These are phyloP conservation scores for Rhynchopsitta pachyrhyncha DNA, from an alignment of 2,113 vertebrate genomes.

Conservation along the genomic window DNA sequence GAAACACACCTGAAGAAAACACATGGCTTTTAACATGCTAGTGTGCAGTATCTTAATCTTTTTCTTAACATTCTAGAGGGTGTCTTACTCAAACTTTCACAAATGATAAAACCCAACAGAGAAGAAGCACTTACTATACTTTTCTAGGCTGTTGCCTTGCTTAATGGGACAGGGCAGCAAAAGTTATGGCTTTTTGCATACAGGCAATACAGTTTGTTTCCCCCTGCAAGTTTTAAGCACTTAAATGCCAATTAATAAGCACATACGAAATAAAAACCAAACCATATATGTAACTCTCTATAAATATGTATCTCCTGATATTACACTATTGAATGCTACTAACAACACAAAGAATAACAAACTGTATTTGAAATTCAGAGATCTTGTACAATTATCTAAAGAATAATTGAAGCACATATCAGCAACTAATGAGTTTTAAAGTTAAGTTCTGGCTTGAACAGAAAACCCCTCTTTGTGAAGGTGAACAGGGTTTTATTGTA, in stretches of 20 bases:
- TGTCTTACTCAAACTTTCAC: background rate
- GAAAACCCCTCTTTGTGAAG: background rate
- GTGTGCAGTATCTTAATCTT: background rate
- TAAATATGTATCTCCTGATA: background rate
- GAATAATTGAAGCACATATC: fast-evolving
- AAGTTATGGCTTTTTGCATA: background rate
- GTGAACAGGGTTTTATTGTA: background rate
- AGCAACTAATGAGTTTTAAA: background rate
- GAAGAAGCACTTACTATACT: slow-evolving; percentile 8
- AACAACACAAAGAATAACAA: background rate
- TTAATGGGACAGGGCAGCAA: slow-evolving; percentile 4
- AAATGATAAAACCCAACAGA: background rate
- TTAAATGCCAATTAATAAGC: background rate
- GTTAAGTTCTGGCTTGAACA: background rate
- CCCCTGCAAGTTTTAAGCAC: background rate
- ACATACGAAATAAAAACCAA: background rate
- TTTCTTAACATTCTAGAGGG: background rate
- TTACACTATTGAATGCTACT: background rate
- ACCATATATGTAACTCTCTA: too few species aligned
- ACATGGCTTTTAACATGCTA: background rate
- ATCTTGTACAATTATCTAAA: background rate
- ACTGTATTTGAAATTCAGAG: background rate
- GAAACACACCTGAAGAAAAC: background rate
- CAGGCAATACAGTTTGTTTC: background rate
- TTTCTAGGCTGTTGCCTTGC: background rate